Evolutionary conservation across 2,113 vertebrate genomes (phyloP).

Genomic region (Prinia subflava): DNA sequence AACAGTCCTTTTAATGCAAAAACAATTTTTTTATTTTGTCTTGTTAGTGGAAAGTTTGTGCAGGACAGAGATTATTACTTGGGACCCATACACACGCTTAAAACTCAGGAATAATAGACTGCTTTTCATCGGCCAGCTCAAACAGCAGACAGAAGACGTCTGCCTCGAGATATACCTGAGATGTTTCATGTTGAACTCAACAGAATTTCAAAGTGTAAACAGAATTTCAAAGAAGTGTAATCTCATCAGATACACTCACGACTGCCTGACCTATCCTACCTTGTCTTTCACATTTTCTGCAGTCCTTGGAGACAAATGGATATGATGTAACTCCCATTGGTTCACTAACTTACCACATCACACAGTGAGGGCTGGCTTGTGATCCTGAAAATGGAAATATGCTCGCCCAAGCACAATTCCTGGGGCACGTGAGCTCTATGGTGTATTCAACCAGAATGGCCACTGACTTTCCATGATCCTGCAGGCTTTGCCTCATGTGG

Average conservation of each 20-base stretch:
- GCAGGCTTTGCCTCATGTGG: background rate
- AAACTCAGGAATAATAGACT: background rate
- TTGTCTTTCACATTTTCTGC: background rate
- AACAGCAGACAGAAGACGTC: background rate
- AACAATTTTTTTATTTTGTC: background rate
- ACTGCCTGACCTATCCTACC: background rate
- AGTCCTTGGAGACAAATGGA: background rate
- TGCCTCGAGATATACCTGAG: background rate
- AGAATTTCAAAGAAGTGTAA: background rate
- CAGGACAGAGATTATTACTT: background rate
- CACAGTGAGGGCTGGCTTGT: background rate
- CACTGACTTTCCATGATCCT: background rate
- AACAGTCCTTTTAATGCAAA: background rate
- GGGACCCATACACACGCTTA: background rate
- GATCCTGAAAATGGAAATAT: background rate
- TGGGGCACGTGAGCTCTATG: accelerated
- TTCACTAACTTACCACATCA: background rate
- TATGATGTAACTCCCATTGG: background rate
- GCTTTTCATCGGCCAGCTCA: background rate
- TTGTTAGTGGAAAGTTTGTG: slow-evolving; percentile 21
- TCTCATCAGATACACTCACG: background rate
- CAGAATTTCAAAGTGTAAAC: background rate
- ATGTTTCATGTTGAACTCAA: background rate
- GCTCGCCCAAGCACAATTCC: background rate
- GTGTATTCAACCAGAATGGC: background rate